Percentiles rank a stretch among this genome's conserved stretches.
Evolutionary conservation across 2,113 vertebrate species (phyloP).

Genomic region (Pluvianellus socialis): DNA sequence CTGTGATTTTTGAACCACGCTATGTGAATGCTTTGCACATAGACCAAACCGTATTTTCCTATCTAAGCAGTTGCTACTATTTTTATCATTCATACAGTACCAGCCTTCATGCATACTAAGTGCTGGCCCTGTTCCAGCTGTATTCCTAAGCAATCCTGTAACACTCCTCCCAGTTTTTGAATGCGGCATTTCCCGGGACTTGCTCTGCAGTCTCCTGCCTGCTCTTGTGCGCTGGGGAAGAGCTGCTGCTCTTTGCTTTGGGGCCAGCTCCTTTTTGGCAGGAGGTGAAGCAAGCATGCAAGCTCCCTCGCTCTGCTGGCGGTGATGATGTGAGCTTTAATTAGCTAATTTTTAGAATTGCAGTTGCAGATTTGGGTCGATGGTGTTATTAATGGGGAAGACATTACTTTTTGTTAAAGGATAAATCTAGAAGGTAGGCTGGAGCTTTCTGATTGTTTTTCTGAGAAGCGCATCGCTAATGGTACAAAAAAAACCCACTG

Average conservation of each 20-base stretch:
- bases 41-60: not conserved
- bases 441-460: not conserved
- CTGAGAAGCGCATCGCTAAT: not conserved
- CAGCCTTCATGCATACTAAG: slow-evolving; percentile 5
- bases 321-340: not conserved
- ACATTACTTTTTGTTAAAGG: not conserved
- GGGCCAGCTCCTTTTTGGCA: not conserved
- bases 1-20: not conserved
- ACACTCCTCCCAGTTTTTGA: slow-evolving; percentile 5
- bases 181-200: not conserved
- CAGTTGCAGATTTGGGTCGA: not conserved
- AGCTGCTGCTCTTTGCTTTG: not conserved
- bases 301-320: not conserved
- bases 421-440: not conserved
- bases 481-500: not conserved
- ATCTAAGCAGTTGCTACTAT: slow-evolving; percentile 29
- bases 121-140: not conserved
- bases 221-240: not conserved
- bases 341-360: not conserved
- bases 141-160: not conserved
- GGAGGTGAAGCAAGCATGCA: accelerated
- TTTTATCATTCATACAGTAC: slow-evolving; percentile 17
- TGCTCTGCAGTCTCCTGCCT: not conserved
- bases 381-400: not conserved
- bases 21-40: not conserved